phyloP scores from a whole-genome alignment of 2,113 vertebrate genomes.

The Cygnus atratus region DNA sequence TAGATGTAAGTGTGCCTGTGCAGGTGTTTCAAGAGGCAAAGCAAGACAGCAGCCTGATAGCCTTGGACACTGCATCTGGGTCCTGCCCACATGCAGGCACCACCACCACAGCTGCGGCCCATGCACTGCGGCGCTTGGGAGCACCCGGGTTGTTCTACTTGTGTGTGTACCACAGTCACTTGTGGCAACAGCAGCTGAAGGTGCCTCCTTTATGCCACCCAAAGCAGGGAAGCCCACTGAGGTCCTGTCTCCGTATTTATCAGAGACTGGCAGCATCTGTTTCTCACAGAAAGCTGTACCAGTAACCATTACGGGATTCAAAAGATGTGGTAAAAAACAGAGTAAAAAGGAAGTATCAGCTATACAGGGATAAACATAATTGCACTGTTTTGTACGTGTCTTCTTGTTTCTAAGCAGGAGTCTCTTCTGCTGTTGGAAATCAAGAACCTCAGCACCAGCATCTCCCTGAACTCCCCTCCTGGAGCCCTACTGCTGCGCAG shows the following conservation, averaged over 20 bases:
- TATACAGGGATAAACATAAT: background rate
- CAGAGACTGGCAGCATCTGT: background rate
- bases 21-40: background rate
- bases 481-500: background rate
- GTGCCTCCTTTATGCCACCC: background rate
- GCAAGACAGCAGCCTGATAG: rapidly evolving
- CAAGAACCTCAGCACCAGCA: background rate
- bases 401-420: background rate
- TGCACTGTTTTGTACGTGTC: background rate
- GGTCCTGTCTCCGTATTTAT: background rate
- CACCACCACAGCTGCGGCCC: background rate
- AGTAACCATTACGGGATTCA: background rate
- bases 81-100: background rate
- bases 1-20: rapidly evolving
- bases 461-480: background rate
- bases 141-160: rapidly evolving
- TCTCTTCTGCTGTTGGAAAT: background rate
- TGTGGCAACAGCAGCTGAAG: background rate
- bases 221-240: background rate
- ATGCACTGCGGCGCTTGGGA: rapidly evolving
- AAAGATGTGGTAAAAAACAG: background rate
- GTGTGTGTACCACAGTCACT: background rate
- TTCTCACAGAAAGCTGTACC: background rate
- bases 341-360: background rate
- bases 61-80: background rate